Conservation (phyloP, 2,113 vertebrate species). For the Tachycineta bicolor region DNA sequence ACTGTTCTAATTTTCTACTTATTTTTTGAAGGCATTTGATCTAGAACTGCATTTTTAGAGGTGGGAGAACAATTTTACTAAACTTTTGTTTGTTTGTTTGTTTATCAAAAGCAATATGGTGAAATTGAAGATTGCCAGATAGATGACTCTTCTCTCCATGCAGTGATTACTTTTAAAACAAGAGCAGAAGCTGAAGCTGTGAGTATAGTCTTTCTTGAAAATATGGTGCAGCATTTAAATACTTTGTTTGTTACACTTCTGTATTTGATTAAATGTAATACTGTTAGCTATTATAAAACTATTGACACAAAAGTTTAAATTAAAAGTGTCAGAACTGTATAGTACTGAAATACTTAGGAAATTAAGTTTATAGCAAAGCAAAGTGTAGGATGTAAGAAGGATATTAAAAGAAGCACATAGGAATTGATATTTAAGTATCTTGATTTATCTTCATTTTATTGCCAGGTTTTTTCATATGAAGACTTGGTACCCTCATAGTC, state of each 20-base stretch:
- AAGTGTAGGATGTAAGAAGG: background rate
- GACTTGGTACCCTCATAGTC: background rate
- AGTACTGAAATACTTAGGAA: background rate
- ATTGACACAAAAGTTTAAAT: background rate
- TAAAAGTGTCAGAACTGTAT: background rate
- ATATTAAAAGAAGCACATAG: background rate
- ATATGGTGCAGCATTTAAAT: background rate
- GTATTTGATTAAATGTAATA: background rate
- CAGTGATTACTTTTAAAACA: slow-evolving; percentile 90
- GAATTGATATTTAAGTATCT: background rate
- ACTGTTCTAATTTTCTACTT: background rate
- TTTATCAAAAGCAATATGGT: slow-evolving; percentile 91
- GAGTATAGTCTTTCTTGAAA: slow-evolving; percentile 56
- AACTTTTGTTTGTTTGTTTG: background rate
- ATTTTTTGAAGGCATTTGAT: background rate
- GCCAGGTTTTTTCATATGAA: background rate
- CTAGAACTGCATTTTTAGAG: background rate
- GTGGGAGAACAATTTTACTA: background rate
- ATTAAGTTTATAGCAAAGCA: background rate
- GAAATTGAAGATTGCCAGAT: slow-evolving; percentile 97
- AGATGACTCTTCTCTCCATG: slow-evolving; percentile 85
- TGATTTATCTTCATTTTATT: background rate
- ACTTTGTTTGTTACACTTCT: background rate
- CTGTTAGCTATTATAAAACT: background rate
- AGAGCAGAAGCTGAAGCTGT: slow-evolving; percentile 95